A percentile compares a stretch with the other conserved stretches of the same genome.
phyloP scores from a whole-genome alignment of 2,888 invertebrate genomes.

The Nyleta sp. region DNA sequence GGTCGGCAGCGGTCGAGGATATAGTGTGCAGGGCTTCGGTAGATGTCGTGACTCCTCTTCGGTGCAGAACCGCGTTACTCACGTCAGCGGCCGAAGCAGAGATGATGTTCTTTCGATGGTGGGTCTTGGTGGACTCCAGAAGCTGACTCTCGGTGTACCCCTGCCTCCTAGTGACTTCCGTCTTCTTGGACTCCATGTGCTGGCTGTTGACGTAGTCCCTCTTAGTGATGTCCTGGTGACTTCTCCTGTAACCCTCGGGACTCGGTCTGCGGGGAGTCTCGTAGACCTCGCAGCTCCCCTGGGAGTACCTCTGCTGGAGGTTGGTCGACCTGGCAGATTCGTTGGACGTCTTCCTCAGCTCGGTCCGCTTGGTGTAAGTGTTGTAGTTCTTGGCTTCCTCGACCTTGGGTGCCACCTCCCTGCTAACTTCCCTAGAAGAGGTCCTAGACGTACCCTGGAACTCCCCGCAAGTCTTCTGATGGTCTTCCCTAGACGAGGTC shows the following conservation, averaged over 20 bases:
- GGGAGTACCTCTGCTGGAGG: conserved; percentile 71
- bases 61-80: conserved; percentile 90
- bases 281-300: conserved; percentile 80
- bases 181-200: conserved; percentile 68
- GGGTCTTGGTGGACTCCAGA: conserved; percentile 76
- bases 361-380: conserved; percentile 81
- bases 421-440: conserved; percentile 84
- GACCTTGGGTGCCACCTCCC: conserved; percentile 79
- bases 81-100: conserved; percentile 88
- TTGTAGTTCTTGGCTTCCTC: conserved; percentile 85
- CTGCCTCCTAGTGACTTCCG: conserved; percentile 19
- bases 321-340: conserved; percentile 84
- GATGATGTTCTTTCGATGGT: conserved; percentile 90
- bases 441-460: conserved; percentile 82
- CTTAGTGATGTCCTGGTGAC: conserved; percentile 69
- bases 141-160: conserved; percentile 78
- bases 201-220: conserved; percentile 76
- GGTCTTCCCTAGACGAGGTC: conserved; percentile 74
- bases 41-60: conserved; percentile 87
- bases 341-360: conserved; percentile 67
- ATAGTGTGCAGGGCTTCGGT: conserved; percentile 90
- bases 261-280: conserved; percentile 29
- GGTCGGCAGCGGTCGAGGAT: conserved; percentile 88
- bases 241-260: conserved; percentile 39
- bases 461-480: conserved; percentile 82